Evolutionary conservation across 2,797 vertebrate species (phyloP).

Genomic region (Centroberyx gerrardi): DNA sequence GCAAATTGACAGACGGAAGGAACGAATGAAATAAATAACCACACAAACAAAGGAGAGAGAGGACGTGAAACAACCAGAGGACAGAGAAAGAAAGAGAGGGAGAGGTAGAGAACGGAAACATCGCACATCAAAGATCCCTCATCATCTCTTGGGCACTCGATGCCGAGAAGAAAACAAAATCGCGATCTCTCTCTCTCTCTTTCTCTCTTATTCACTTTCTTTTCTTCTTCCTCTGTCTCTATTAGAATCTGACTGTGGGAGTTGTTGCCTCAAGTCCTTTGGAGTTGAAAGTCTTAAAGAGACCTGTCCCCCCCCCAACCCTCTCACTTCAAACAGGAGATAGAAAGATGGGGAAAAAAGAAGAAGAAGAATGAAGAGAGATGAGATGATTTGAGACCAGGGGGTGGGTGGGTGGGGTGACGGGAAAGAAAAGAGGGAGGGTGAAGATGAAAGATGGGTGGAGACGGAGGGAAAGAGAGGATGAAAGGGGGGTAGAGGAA

Average conservation of each 20-base stretch:
- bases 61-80: constrained; percentile 70
- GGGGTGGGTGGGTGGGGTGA: constrained; percentile 46
- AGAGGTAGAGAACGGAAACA: constrained; percentile 66
- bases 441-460: neutral
- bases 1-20: constrained; percentile 77
- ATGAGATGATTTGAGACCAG: constrained; percentile 57
- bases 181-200: constrained; percentile 54
- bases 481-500: neutral
- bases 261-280: constrained; percentile 72
- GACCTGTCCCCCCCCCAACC: constrained; percentile 66
- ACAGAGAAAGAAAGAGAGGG: constrained; percentile 41
- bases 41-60: constrained; percentile 68
- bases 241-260: constrained; percentile 66
- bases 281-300: constrained; percentile 76
- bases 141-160: constrained; percentile 75
- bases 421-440: neutral
- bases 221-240: constrained; percentile 61
- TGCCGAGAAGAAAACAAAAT: constrained; percentile 75
- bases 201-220: constrained; percentile 14
- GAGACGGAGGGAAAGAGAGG: constrained; percentile 19
- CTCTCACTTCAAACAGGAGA: constrained; percentile 66
- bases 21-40: constrained; percentile 76
- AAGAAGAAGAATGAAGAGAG: constrained; percentile 50
- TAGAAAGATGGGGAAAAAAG: constrained; percentile 52
- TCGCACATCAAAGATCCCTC: constrained; percentile 80